phyloP scores from a whole-genome alignment of 2,888 invertebrate genomes.

The Mesochorus sp. region DNA sequence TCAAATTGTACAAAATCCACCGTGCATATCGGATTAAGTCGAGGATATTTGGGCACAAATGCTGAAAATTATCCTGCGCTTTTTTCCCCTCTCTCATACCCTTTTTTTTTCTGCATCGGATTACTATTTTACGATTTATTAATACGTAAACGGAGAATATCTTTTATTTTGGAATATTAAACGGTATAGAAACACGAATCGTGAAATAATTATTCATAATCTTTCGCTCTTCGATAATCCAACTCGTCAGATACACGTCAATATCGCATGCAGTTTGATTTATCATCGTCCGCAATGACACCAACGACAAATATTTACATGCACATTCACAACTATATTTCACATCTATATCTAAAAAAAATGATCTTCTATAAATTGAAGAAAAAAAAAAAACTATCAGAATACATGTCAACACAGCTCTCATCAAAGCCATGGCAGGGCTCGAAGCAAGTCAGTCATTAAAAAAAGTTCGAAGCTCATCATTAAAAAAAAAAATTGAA shows the following conservation, averaged over 20 bases:
- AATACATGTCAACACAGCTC: too few relatives aligned
- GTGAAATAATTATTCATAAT: neutral
- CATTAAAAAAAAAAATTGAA: neutral
- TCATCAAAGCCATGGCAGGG: too few relatives aligned
- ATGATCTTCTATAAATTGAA: neutral
- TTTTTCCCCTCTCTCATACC: neutral
- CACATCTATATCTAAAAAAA: too few relatives aligned
- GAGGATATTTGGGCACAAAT: conserved; percentile 39
- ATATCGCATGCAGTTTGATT: neutral
- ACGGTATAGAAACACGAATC: neutral
- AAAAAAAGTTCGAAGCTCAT: too few relatives aligned
- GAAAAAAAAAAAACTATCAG: too few relatives aligned
- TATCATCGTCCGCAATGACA: neutral
- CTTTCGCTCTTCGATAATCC: neutral
- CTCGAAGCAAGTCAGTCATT: too few relatives aligned
- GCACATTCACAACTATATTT: too few relatives aligned
- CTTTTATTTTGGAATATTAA: conserved; percentile 7
- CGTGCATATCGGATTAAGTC: conserved; percentile 64
- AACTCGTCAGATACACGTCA: neutral
- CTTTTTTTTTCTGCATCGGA: conserved; percentile 31
- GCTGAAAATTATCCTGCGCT: conserved; percentile 31
- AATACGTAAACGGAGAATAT: neutral
- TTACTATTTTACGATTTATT: conserved; percentile 29
- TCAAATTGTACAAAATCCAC: conserved; percentile 61
- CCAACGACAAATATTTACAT: too few relatives aligned